phyloP scores from a whole-genome alignment of 1,140 invertebrate species.

The Leguminivora glycinivorella region DNA sequence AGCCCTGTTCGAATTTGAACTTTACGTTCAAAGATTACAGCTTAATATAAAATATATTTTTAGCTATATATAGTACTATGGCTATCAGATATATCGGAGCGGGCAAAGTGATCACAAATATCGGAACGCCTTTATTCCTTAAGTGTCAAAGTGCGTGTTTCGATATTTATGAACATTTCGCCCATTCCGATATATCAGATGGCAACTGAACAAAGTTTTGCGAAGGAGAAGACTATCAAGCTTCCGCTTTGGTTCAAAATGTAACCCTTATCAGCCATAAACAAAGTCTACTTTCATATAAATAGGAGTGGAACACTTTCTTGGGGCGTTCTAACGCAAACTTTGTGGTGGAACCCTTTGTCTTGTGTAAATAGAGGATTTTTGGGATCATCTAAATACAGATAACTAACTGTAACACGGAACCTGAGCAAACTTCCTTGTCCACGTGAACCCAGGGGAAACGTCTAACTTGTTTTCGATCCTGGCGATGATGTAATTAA shows the following conservation, averaged over 20 bases:
- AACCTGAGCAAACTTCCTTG: neutral
- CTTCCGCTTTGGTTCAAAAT: neutral
- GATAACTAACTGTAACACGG: neutral
- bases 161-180: no score
- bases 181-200: no score
- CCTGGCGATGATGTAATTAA: neutral
- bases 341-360: neutral
- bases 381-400: neutral
- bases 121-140: no score
- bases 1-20: neutral
- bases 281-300: neutral
- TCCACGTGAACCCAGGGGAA: neutral
- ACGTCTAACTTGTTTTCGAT: neutral
- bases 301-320: neutral
- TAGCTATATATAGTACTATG: neutral
- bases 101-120: no score
- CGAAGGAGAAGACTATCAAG: neutral
- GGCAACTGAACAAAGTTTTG: no score
- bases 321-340: neutral
- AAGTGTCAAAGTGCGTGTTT: no score
- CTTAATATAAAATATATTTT: neutral
- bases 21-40: neutral
- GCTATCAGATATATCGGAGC: no score
- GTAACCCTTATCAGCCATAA: neutral
- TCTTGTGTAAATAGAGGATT: conserved; percentile 7